Evolutionary conservation across 1,140 invertebrate species (phyloP), one percentile per base, ranked within the genome.

Genomic region (Caenorhabditis tropicalis): DNA sequence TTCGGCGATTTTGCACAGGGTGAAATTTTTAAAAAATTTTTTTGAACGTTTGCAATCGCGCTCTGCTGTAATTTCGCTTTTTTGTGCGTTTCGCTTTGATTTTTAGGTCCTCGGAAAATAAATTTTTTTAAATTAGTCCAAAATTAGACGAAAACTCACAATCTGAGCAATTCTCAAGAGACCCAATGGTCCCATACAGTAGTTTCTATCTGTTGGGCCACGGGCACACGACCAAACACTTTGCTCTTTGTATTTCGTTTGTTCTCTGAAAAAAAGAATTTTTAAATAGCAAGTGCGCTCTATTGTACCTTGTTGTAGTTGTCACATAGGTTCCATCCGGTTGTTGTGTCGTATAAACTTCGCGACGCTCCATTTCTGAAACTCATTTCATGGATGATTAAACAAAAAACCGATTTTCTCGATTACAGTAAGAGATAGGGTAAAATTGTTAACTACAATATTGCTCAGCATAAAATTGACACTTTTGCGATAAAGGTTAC

Each of bases 91-190:
- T n/a, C n/a, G n/a, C n/a, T n/a, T n/a, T n/a, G n/a, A n/a, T n/a
- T n/a, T n/a, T n/a, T n/a, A n/a, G n/a, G n/a, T n/a, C n/a, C n/a
- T n/a, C 24, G 79, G 15, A 48, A 27, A 21, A 85, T 15, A n/a
- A 19, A 33, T 24, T 85, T 43, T 3, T 43, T 85, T 10, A 16
- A 29, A 33, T n/a, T n/a, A n/a, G n/a, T n/a, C n/a, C n/a, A n/a
- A n/a, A n/a, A n/a, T n/a, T n/a, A n/a, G n/a, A n/a, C 39, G 4
- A 48, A 86, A 49, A 48, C 89, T 49, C 74, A 90, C 89, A 80
- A 90, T 91, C 89, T 91, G 86, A 21, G 87, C 46, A 51, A 91
- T 88, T 49, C 89, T 74, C 9, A 91, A 31, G 83, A 91, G 88
- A 0, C 90, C 90, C 16, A 82, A 51, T 2, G 90, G 89, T 19